Evolutionary conservation across 2,113 vertebrate species (phyloP).

Genomic region (Columbina picui): DNA sequence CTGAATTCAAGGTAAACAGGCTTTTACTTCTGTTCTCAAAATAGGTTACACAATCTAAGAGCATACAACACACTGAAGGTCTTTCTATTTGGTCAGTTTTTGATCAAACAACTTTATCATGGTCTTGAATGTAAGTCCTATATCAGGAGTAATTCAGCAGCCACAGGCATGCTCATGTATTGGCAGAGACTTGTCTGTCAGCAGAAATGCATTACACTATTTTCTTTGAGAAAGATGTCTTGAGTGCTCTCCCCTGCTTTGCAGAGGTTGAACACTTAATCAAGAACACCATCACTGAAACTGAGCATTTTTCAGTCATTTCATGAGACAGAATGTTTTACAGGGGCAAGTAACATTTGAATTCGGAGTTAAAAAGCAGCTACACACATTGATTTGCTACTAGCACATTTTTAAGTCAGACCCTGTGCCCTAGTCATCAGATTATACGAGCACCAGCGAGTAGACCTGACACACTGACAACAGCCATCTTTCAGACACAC

Average conservation of each 20-base stretch:
- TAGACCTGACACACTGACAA: slow-evolving; percentile 14
- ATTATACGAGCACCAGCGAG: slow-evolving; percentile 21
- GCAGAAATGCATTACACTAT: background rate
- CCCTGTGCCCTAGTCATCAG: slow-evolving; percentile 10
- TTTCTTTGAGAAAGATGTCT: background rate
- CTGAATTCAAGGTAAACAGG: background rate
- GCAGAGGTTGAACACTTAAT: background rate
- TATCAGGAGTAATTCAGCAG: background rate
- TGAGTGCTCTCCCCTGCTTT: background rate
- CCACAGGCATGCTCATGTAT: background rate
- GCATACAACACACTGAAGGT: background rate
- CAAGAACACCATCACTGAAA: background rate
- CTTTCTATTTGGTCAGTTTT: background rate
- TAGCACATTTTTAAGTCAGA: background rate
- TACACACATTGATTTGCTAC: background rate
- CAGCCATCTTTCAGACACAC: slow-evolving; percentile 1
- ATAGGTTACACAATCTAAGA: background rate
- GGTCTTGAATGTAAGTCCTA: background rate
- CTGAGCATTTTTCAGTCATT: background rate
- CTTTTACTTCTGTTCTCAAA: background rate
- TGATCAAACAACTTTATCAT: background rate
- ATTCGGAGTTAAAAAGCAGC: background rate
- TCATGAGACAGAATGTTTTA: background rate
- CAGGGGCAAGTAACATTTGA: background rate
- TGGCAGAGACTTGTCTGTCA: background rate